phyloP scores from a whole-genome alignment of 2,113 vertebrate species.

The Falco punctatus region DNA sequence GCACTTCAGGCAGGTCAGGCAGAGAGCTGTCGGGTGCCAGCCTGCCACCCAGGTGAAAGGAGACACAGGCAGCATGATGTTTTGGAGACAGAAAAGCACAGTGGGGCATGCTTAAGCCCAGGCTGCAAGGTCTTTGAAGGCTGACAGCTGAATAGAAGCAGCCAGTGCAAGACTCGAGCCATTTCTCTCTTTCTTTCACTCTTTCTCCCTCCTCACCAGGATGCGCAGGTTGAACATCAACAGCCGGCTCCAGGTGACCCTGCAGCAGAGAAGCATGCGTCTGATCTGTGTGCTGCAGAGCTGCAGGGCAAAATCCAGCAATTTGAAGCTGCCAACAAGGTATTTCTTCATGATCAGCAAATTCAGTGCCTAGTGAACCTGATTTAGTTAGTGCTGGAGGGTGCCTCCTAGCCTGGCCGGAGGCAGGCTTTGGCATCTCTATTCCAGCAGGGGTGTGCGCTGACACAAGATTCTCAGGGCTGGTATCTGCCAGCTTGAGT shows the following conservation, averaged over 20 bases:
- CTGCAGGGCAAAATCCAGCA: conserved; percentile 83
- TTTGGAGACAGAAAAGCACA: neutral
- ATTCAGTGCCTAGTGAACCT: neutral
- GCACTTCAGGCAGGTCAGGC: neutral
- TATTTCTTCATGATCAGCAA: conserved; percentile 43
- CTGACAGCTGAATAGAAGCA: neutral
- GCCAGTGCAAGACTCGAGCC: neutral
- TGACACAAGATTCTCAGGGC: neutral
- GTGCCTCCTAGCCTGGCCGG: neutral
- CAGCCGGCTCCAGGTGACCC: conserved; percentile 65
- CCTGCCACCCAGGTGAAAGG: neutral
- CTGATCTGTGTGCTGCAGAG: conserved; percentile 73
- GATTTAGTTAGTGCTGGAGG: neutral
- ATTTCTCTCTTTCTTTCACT: neutral
- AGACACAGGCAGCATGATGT: accelerated
- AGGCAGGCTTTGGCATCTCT: neutral
- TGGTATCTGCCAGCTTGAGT: neutral
- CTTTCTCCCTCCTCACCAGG: neutral
- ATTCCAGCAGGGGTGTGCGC: neutral
- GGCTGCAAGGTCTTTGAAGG: neutral
- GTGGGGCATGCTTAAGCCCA: neutral
- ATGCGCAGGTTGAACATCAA: conserved; percentile 28
- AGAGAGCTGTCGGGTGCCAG: neutral
- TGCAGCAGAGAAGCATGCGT: conserved; percentile 65
- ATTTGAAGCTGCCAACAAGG: conserved; percentile 85